Conservation (phyloP, 2,113 vertebrate genomes). For the Marmota flaviventris region DNA sequence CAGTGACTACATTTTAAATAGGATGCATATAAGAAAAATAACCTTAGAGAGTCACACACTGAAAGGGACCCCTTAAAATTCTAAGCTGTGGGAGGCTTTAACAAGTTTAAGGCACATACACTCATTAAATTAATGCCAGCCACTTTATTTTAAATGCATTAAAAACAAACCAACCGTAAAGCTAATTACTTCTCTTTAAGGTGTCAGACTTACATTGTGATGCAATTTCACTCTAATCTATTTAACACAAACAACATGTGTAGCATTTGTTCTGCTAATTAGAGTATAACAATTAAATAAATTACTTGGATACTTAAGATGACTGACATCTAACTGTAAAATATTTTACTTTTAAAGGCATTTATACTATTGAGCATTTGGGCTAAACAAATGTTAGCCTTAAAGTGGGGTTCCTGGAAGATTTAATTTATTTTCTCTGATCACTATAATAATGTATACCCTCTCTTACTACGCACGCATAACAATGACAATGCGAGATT, state of each 20-base stretch:
- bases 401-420: neutral
- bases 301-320: conserved; percentile 73
- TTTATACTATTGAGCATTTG: conserved; percentile 23
- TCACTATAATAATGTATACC: neutral
- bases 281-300: conserved; percentile 77
- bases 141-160: conserved; percentile 80
- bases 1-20: conserved; percentile 21
- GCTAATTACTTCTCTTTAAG: conserved; percentile 80
- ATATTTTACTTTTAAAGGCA: conserved; percentile 72
- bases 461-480: neutral
- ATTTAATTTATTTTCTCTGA: conserved; percentile 49
- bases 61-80: conserved; percentile 32
- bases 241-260: conserved; percentile 69
- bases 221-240: conserved; percentile 79
- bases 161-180: conserved; percentile 83
- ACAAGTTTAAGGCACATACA: conserved; percentile 47
- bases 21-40: neutral
- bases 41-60: neutral
- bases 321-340: conserved; percentile 74
- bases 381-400: conserved; percentile 70
- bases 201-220: conserved; percentile 82
- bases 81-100: conserved; percentile 69
- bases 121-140: conserved; percentile 82
- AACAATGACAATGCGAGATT: neutral
- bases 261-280: conserved; percentile 74